Evolutionary conservation across 2,113 vertebrate genomes (phyloP), one percentile per base, ranked within the genome.

Genomic region (Amblyornis subalaris): DNA sequence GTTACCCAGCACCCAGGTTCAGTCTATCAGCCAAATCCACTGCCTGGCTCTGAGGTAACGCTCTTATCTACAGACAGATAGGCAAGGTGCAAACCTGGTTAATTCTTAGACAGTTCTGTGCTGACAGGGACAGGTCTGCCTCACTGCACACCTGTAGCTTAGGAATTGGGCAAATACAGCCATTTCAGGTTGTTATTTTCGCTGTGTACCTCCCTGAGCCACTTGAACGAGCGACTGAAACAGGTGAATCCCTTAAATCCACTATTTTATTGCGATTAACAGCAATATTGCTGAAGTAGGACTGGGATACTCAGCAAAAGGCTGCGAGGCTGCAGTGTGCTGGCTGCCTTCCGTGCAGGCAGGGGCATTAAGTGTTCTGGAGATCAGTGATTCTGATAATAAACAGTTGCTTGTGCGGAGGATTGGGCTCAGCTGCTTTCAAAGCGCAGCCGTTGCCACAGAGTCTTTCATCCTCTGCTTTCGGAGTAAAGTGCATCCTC

Each of bases 391-490:
- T 70, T 57, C 81, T 91, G 96, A 97, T 94, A 19, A 91, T 44
- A 35, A 97, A 78, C 97, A 87, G 94, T 85, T 97, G 96, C 93
- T 45, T 36, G 89, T 92, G 96, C 80, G 90, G 95, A 90, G 65
- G 93, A 96, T 92, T 85, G 96, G 95, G 96, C 97, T 98, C 95
- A 40, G 97, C 89, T 36, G 67, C 96, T 96, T 95, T 97, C 96
- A 94, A 97, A 96, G 96, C 80, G 0, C 66, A 93, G 57, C 94
- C 87, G 55, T 92, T 91, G 96, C 97, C 98, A 71, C 97, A 96
- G 74, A 97, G 70, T 26, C 94, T 97, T 97, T 97, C 89, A 96
- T 84, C 54, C 93, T 57, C 25, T 14, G 66, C 91, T 91, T 69
- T 93, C 33, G 4, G 84, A 78, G 89, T 16, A n/a, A 76, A 94